phyloP scores from a whole-genome alignment of 2,113 vertebrate genomes.

The Spea bombifrons region DNA sequence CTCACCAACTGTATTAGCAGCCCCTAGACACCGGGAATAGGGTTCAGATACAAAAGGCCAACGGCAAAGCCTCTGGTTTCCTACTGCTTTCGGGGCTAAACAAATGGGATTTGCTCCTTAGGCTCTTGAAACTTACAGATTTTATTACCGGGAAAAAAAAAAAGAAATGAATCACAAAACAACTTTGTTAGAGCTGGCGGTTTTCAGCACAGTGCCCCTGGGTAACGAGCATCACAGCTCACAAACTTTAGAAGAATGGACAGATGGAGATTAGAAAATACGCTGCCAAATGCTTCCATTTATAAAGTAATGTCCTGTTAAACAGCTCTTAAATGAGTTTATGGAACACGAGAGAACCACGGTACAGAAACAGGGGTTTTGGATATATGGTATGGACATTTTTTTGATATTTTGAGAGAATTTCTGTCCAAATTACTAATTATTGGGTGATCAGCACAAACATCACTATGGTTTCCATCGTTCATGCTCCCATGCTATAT shows the following conservation, averaged over 20 bases:
- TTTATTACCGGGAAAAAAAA: background rate
- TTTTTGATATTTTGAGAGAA: too few species aligned
- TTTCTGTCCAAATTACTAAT: too few species aligned
- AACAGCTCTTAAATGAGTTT: conserved; percentile 21
- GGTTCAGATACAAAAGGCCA: background rate
- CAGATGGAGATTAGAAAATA: conserved; percentile 24
- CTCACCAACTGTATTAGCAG: background rate
- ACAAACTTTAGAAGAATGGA: conserved; percentile 22
- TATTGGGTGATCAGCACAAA: too few species aligned
- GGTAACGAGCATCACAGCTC: conserved; percentile 16
- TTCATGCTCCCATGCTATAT: too few species aligned
- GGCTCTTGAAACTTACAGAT: background rate
- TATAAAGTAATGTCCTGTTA: conserved; percentile 32
- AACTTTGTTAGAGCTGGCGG: conserved; percentile 22
- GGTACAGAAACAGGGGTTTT: background rate
- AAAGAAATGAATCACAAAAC: background rate
- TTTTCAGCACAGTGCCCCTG: background rate
- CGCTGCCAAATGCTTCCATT: conserved; percentile 32
- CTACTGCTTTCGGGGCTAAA: background rate
- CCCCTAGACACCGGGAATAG: background rate
- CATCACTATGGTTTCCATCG: too few species aligned
- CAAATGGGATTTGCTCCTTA: background rate
- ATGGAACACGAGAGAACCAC: background rate
- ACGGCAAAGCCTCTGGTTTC: conserved; percentile 16
- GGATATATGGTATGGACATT: background rate